These are phyloP conservation scores for Strix uralensis DNA, from an alignment of 2,113 vertebrate genomes.

Conservation along the genomic window DNA sequence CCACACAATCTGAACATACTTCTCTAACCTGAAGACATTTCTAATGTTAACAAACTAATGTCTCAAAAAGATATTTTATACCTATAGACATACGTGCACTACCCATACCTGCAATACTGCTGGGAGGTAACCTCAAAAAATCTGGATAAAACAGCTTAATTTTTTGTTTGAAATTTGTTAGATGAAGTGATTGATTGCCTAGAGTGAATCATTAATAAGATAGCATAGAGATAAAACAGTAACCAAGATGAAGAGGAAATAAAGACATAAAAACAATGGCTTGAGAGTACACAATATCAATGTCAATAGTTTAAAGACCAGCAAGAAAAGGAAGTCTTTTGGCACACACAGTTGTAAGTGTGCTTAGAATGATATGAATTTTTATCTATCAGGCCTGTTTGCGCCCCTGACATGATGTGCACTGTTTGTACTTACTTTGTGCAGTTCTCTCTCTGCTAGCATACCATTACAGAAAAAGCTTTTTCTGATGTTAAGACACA, in stretches of 20 bases:
- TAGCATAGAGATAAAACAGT: neutral
- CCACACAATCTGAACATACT: neutral
- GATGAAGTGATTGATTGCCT: neutral
- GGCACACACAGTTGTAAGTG: neutral
- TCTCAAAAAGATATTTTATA: neutral
- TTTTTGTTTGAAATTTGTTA: neutral
- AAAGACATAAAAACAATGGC: neutral
- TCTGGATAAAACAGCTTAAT: neutral
- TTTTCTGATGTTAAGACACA: neutral
- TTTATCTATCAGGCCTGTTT: neutral
- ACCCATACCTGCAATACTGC: neutral
- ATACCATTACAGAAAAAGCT: neutral
- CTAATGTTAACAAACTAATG: constrained; percentile 3
- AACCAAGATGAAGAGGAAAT: neutral
- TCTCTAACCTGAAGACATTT: neutral
- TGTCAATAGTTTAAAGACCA: neutral
- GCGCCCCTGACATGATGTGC: neutral
- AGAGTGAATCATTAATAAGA: neutral
- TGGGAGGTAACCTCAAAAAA: neutral
- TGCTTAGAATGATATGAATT: neutral
- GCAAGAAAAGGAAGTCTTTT: neutral
- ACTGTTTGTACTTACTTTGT: neutral
- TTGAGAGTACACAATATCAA: neutral
- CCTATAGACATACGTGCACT: neutral
- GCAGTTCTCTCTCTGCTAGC: neutral